A percentile compares a stretch with the other conserved stretches of the same genome.
Conservation (phyloP, 2,113 vertebrate species). For the Phylloscopus trochilus region DNA sequence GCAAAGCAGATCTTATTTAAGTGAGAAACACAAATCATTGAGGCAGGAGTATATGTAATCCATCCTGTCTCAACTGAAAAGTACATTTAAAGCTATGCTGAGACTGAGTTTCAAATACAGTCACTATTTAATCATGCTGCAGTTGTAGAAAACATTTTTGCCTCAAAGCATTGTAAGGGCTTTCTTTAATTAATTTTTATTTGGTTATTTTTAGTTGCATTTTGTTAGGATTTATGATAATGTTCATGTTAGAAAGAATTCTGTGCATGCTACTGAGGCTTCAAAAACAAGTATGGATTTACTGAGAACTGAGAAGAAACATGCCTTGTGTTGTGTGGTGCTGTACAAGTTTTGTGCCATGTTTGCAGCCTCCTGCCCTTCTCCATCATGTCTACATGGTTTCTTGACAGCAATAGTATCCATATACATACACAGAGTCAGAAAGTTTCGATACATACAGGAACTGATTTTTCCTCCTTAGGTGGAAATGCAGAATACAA, state of each 20-base stretch:
- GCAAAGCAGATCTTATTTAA: not conserved
- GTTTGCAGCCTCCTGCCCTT: not conserved
- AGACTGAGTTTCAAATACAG: not conserved
- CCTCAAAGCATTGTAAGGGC: not conserved
- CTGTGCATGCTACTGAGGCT: not conserved
- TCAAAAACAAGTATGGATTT: not conserved
- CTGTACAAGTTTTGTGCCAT: not conserved
- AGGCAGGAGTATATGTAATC: not conserved
- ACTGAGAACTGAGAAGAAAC: not conserved
- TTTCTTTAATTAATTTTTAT: not conserved
- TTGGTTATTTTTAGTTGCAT: not conserved
- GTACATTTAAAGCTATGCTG: not conserved
- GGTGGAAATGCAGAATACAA: not conserved
- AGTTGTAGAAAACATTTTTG: not conserved
- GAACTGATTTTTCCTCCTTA: not conserved
- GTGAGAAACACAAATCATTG: not conserved
- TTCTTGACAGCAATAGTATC: not conserved
- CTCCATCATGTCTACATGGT: not conserved
- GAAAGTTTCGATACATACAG: not conserved
- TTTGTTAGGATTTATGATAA: not conserved
- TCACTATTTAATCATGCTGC: not conserved
- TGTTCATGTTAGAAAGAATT: not conserved
- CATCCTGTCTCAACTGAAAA: not conserved
- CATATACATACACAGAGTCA: not conserved
- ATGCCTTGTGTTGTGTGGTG: not conserved